These are phyloP conservation scores for Chironomus tentans DNA, from an alignment of 2,888 invertebrate genomes.

Conservation along the genomic window DNA sequence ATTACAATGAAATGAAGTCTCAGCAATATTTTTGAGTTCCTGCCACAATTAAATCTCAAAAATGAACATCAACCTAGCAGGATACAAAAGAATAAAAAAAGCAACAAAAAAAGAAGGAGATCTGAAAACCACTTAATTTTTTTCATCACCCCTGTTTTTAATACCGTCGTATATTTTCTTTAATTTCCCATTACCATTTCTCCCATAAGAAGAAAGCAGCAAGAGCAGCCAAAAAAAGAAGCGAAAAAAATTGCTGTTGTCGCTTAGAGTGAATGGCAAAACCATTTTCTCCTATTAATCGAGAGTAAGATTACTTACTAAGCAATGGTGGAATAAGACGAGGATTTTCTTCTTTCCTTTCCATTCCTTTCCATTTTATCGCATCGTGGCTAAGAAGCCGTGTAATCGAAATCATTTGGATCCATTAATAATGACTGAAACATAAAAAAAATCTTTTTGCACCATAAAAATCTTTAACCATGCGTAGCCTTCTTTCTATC, in stretches of 20 bases:
- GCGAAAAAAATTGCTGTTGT: constrained; percentile 3
- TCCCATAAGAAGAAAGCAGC: not conserved
- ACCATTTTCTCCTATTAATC: constrained; percentile 21
- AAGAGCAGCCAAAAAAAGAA: too few species aligned
- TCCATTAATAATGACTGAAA: constrained; percentile 16
- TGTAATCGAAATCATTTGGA: constrained; percentile 39
- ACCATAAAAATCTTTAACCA: too few species aligned
- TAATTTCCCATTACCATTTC: constrained; percentile 17
- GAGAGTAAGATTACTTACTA: too few species aligned
- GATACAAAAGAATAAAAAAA: not conserved
- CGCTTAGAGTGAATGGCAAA: constrained; percentile 21
- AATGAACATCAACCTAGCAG: too few species aligned
- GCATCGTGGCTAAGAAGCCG: constrained; percentile 44
- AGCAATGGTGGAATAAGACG: too few species aligned
- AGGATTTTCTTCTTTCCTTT: not conserved
- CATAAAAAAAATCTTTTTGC: not conserved
- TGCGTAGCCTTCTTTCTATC: too few species aligned
- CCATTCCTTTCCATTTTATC: not conserved
- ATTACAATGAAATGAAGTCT: too few species aligned
- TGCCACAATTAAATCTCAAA: too few species aligned
- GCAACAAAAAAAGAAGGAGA: not conserved
- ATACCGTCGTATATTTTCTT: not conserved
- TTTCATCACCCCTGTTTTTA: constrained; percentile 14
- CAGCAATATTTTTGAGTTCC: too few species aligned
- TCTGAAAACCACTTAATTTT: constrained; percentile 15